Percentiles rank a stretch among this genome's conserved stretches.
phyloP scores from a whole-genome alignment of 2,797 vertebrate species.

The Brachyrhaphis roseni region DNA sequence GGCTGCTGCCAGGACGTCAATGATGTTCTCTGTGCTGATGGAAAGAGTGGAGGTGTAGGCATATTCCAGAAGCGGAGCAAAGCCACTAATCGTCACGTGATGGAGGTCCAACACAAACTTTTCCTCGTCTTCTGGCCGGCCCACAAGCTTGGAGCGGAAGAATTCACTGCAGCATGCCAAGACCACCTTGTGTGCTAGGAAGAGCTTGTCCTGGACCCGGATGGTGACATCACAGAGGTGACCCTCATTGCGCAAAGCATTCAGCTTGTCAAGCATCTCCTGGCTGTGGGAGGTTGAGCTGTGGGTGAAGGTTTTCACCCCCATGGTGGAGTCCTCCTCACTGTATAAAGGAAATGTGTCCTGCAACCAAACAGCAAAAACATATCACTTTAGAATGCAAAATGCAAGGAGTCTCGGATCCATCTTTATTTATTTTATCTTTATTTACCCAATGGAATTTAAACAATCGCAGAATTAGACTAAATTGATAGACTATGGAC shows the following conservation, averaged over 20 bases:
- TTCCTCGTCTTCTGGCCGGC: conserved; percentile 89
- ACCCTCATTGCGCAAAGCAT: conserved; percentile 89
- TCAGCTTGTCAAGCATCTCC: conserved; percentile 94
- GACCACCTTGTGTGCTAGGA: conserved; percentile 98
- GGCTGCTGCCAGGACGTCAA: conserved; percentile 95
- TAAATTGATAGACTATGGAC: no score
- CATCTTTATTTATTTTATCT: no score
- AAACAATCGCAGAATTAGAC: no score
- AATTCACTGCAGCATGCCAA: conserved; percentile 98
- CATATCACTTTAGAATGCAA: neutral
- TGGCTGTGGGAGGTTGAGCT: conserved; percentile 91
- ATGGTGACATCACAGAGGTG: conserved; percentile 98
- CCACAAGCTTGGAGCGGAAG: conserved; percentile 93
- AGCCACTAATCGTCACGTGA: conserved; percentile 93
- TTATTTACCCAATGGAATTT: no score
- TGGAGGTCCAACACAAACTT: conserved; percentile 93
- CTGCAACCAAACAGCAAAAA: conserved; percentile 42
- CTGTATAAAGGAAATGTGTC: conserved; percentile 26
- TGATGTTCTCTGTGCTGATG: conserved; percentile 98
- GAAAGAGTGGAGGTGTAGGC: conserved; percentile 97
- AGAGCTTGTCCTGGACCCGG: conserved; percentile 97
- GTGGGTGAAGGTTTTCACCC: conserved; percentile 87
- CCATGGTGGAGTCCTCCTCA: conserved; percentile 73
- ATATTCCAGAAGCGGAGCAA: conserved; percentile 95
- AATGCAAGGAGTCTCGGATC: neutral